Evolutionary conservation across 2,113 vertebrate genomes (phyloP), one percentile per base, ranked within the genome.

Genomic region (Azemiops feae): DNA sequence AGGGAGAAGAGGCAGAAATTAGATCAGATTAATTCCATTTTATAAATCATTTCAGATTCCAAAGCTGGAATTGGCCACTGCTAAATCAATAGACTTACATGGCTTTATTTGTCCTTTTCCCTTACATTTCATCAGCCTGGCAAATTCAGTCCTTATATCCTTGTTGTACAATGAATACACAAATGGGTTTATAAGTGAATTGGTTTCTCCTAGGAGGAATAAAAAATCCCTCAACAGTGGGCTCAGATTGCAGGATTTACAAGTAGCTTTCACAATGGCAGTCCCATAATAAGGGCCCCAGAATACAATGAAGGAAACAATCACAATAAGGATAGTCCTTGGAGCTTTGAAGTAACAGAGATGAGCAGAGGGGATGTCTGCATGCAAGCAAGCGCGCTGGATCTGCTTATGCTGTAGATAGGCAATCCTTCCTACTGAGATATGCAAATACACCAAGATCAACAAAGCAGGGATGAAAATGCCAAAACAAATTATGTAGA

Each of bases 241-340:
- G 0, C 89, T 74, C 57, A 96, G 90, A n/a, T 34, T 93, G 89
- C 96, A 97, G 53, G 93, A 93, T 11, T 74, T 60, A 81, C 95
- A 96, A 89, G 91, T 92, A 0, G 96, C 96, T 89, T 95, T 94
- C 88, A 96, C 39, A 0, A 95, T 93, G 34, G 94, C 95, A 18
- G 91, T 91, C 69, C 95, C 89, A 53, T 96, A 93, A 87, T 94
- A 96, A 22, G 96, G 95, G 3, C 94, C 94, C 96, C 96, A 96
- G 25, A 93, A 95, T 10, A 96, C 54, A 45, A 92, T 87, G 64
- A 97, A 96, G 93, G 93, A 90, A 0, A 95, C 2, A 1, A 96
- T 93, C 45, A 96, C 34, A 0, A 94, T 87, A 27, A 96, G 92
- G 20, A 96, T 91, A 0, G 95, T 96, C 64, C 94, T 55, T 11